Percentiles rank a stretch among this genome's conserved stretches.
These are phyloP conservation scores for Magallana ariakensis DNA, from an alignment of 1,140 invertebrate species.

Conservation along the genomic window DNA sequence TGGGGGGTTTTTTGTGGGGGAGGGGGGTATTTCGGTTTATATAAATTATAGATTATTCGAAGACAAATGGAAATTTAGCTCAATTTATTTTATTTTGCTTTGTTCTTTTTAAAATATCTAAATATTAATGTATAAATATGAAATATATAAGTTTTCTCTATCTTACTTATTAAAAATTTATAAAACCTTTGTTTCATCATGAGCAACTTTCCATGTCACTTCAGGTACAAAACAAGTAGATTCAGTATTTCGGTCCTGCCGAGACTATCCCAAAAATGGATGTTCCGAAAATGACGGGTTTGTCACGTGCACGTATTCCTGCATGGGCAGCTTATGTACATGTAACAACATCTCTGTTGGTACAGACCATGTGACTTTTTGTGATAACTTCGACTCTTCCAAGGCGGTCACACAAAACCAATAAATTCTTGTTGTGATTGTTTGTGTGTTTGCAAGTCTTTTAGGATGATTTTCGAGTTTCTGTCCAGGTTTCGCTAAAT, in stretches of 20 bases:
- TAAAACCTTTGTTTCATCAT: neutral
- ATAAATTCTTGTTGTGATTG: neutral
- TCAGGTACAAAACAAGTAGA: neutral
- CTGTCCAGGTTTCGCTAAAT: no score
- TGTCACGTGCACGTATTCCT: neutral
- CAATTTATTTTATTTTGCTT: no score
- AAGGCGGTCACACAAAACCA: neutral
- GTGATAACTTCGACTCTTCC: neutral
- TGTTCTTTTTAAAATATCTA: no score
- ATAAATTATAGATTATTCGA: no score
- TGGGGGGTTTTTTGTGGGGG: no score
- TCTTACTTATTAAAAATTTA: neutral
- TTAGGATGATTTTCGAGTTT: no score
- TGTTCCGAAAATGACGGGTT: neutral
- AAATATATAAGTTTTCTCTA: no score
- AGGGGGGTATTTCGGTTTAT: no score
- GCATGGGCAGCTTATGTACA: neutral
- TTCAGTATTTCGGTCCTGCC: neutral
- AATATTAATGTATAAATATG: no score
- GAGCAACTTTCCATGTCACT: neutral
- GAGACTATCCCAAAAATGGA: neutral
- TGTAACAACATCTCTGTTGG: constrained; percentile 4
- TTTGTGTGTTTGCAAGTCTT: neutral
- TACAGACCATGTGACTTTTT: neutral
- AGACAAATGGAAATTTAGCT: no score